A percentile compares a stretch with the other conserved stretches of the same genome.
Conservation (phyloP, 2,797 vertebrate genomes). For the Pseudopleuronectes americanus region DNA sequence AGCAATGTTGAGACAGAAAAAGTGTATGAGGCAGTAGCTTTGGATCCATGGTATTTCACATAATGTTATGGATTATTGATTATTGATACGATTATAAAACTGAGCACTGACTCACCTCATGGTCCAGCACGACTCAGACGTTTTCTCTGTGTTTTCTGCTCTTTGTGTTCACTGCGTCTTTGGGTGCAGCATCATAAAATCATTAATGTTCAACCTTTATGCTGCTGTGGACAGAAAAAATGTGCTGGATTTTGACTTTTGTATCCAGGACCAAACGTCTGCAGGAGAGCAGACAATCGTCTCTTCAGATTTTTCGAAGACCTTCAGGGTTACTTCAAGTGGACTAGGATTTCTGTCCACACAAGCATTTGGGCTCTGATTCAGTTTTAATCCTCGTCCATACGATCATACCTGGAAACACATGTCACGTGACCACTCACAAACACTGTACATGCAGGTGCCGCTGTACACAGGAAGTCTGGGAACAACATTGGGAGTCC, state of each 20-base stretch:
- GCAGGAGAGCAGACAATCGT: too few species aligned
- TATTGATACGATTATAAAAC: not conserved
- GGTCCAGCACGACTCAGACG: not conserved
- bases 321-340: too few species aligned
- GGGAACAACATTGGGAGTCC: too few species aligned
- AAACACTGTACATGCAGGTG: too few species aligned
- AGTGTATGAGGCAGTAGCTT: not conserved
- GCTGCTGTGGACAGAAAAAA: conserved; percentile 9
- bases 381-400: too few species aligned
- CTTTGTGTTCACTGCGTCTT: conserved; percentile 1
- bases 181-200: conserved; percentile 34
- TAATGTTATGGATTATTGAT: not conserved
- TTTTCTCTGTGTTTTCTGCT: conserved; percentile 3
- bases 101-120: conserved; percentile 52
- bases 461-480: too few species aligned
- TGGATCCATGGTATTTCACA: not conserved
- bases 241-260: not conserved
- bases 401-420: too few species aligned
- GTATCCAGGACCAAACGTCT: not conserved
- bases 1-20: not conserved
- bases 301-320: too few species aligned
- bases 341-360: not conserved
- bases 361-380: not conserved
- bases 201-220: conserved; percentile 41
- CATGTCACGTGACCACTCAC: too few species aligned